Evolutionary conservation across 2,888 invertebrate species (phyloP), one percentile per base, ranked within the genome.

Genomic region (Perizoma affinitatum): DNA sequence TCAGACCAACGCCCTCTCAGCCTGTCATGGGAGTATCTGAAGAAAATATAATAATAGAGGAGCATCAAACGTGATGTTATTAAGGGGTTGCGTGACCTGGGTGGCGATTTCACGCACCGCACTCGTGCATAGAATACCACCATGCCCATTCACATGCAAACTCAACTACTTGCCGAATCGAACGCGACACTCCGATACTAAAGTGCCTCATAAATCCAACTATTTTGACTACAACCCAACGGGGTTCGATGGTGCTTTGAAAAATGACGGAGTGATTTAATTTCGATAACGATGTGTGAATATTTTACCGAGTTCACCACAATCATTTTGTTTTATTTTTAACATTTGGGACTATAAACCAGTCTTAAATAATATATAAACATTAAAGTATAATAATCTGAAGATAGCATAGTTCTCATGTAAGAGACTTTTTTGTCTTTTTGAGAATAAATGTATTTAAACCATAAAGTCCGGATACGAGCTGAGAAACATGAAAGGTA

Each of bases 11-110:
- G 75, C 73, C 70, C 62, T 63, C 46, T 51, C 47, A 54, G 83
- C 83, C 82, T 83, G 88, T 83, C 84, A 72, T 84, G 90, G 88
- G 90, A 88, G 88, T 82, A 76, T 71, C 82, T 81, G 88, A 82
- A 89, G 89, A 90, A 88, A 92, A 91, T 90, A 91, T 90, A 92
- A 90, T 91, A 92, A 91, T 91, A 88, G 91, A 90, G 90, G 87
- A 87, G 86, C 89, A 92, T 92, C 90, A 92, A 91, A 92, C 92
- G 92, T 92, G 92, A 92, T 87, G 90, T 92, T 92, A 92, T 92
- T 91, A 92, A 87, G 83, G 82, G 82, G 76, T 80, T 84, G 83
- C 91, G 92, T 92, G 91, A 88, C 88, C 80, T 76, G 91, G 69
- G 78, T 89, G 66, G 74, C 71, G 82, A 87, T 82, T 77, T 66